Evolutionary conservation across 2,113 vertebrate genomes (phyloP).

Genomic region (Eurystomus gularis): DNA sequence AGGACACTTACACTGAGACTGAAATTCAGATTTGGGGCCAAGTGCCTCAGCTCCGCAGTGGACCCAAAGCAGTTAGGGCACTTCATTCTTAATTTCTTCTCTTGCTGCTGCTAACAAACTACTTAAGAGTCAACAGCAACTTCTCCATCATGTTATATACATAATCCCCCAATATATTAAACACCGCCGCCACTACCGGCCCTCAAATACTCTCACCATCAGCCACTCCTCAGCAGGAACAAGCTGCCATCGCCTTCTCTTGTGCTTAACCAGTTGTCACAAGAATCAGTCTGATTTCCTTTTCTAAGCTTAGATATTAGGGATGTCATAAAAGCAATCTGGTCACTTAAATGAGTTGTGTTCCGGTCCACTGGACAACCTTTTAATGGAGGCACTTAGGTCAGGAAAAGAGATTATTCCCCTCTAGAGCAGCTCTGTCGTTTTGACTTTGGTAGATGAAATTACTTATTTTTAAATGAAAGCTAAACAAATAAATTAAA

Average conservation of each 20-base stretch:
- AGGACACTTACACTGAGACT: neutral
- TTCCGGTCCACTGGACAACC: neutral
- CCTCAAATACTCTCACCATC: neutral
- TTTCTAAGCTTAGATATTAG: neutral
- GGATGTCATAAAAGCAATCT: neutral
- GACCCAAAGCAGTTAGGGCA: neutral
- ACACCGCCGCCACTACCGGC: neutral
- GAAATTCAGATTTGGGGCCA: neutral
- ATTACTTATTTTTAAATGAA: slow-evolving; percentile 5
- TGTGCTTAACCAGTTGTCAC: neutral
- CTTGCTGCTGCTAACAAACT: neutral
- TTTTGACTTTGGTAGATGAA: neutral
- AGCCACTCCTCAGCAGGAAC: neutral
- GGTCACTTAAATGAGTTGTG: neutral
- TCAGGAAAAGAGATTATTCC: neutral
- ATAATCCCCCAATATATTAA: neutral
- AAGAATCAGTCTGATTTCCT: neutral
- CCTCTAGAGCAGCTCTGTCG: neutral
- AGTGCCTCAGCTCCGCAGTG: neutral
- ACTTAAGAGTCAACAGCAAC: neutral
- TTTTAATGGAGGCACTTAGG: neutral
- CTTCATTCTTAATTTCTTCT: neutral
- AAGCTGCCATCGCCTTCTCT: neutral
- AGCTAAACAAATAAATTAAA: slow-evolving; percentile 18
- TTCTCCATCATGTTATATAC: neutral